These are phyloP conservation scores for Danaus chrysippus DNA, from an alignment of 2,888 invertebrate genomes.

Conservation along the genomic window DNA sequence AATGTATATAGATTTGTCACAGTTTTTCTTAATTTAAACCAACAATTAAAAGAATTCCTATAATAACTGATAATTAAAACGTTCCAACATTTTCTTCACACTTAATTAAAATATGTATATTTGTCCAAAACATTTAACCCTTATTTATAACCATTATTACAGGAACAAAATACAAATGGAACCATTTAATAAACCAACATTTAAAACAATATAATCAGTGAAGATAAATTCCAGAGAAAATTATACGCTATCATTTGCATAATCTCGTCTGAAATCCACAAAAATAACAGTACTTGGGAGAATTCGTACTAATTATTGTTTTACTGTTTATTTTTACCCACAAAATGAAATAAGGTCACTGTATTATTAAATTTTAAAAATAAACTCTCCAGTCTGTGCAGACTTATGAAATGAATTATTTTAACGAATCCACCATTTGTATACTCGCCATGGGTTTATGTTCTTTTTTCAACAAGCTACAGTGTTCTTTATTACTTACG, in stretches of 20 bases:
- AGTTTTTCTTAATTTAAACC: too few relatives aligned
- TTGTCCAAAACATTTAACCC: neutral
- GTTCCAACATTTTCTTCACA: too few relatives aligned
- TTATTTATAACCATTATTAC: neutral
- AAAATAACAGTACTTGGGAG: conserved; percentile 22
- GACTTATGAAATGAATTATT: conserved; percentile 69
- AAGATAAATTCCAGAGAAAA: conserved; percentile 20
- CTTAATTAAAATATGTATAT: too few relatives aligned
- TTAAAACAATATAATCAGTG: conserved; percentile 13
- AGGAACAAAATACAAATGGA: neutral
- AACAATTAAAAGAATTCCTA: too few relatives aligned
- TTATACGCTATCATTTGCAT: conserved; percentile 29
- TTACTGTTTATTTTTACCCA: conserved; percentile 29
- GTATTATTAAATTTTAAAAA: conserved; percentile 60
- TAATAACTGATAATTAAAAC: too few relatives aligned
- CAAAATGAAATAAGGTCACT: conserved; percentile 35
- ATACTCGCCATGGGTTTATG: conserved; percentile 26
- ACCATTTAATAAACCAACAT: conserved; percentile 14
- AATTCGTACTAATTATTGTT: conserved; percentile 32
- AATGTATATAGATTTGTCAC: too few relatives aligned
- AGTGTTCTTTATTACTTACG: neutral
- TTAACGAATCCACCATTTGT: conserved; percentile 50
- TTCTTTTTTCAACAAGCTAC: conserved; percentile 8
- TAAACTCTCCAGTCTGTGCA: conserved; percentile 56
- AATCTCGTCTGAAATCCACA: conserved; percentile 26